Percentiles rank a stretch among this genome's conserved stretches.
These are phyloP conservation scores for Nothobranchius furzeri DNA, from an alignment of 2,113 vertebrate species.

Conservation along the genomic window DNA sequence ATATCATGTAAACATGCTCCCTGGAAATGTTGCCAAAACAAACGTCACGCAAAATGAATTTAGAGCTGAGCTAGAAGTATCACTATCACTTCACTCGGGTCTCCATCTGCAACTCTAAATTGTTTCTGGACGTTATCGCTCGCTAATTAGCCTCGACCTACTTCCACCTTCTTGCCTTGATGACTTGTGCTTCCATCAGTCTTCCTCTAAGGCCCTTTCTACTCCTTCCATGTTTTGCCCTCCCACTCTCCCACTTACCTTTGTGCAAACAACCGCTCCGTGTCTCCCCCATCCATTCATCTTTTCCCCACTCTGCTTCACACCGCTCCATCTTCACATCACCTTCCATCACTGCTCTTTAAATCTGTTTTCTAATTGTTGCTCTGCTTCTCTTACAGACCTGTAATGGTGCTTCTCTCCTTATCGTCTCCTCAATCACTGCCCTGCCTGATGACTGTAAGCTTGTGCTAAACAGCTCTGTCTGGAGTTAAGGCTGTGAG, in stretches of 20 bases:
- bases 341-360: slow-evolving; percentile 47
- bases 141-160: slow-evolving; percentile 55
- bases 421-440: slow-evolving; percentile 66
- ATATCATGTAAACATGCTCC: slow-evolving; percentile 25
- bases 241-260: slow-evolving; percentile 19
- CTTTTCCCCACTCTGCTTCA: slow-evolving; percentile 29
- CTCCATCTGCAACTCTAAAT: slow-evolving; percentile 38
- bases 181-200: slow-evolving; percentile 40
- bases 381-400: slow-evolving; percentile 57
- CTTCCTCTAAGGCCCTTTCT: slow-evolving; percentile 26
- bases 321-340: slow-evolving; percentile 50
- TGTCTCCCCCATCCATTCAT: slow-evolving; percentile 50
- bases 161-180: slow-evolving; percentile 43
- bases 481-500: slow-evolving; percentile 62
- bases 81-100: slow-evolving; percentile 32
- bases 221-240: slow-evolving; percentile 3
- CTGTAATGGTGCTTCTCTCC: slow-evolving; percentile 57
- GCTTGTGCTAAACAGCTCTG: slow-evolving; percentile 62
- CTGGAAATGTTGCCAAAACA: slow-evolving; percentile 24
- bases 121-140: slow-evolving; percentile 43
- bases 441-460: slow-evolving; percentile 67
- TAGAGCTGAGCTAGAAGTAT: slow-evolving; percentile 29
- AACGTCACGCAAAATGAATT: slow-evolving; percentile 24
- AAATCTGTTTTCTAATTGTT: slow-evolving; percentile 64
- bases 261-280: slow-evolving; percentile 18